These are phyloP conservation scores for Crambe crambe DNA, from an alignment of 37 sponge, comb jelly and placozoan species.

Conservation along the genomic window DNA sequence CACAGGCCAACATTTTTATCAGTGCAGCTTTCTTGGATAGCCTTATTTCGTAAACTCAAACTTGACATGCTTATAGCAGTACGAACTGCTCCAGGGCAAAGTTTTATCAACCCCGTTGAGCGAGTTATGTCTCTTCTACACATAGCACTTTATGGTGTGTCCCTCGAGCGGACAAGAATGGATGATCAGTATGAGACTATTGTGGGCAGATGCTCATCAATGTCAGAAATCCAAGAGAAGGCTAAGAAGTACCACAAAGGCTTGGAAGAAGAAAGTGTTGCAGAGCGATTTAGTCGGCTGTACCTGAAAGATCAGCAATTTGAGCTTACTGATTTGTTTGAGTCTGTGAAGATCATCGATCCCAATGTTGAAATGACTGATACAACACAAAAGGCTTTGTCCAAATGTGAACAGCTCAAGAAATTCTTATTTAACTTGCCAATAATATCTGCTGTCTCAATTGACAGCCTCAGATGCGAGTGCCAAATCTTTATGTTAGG, in stretches of 20 bases:
- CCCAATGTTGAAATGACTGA: neutral
- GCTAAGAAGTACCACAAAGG: neutral
- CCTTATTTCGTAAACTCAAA: conserved; percentile 31
- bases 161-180: conserved; percentile 14
- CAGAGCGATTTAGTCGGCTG: conserved; percentile 4
- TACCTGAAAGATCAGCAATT: neutral
- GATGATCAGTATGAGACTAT: conserved; percentile 7
- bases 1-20: neutral
- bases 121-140: conserved; percentile 35
- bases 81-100: conserved; percentile 30
- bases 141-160: conserved; percentile 39
- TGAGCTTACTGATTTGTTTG: neutral
- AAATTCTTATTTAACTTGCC: no score
- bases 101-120: conserved; percentile 41
- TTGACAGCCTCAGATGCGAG: no score
- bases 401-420: neutral
- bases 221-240: conserved; percentile 4
- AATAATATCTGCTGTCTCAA: no score
- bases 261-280: neutral
- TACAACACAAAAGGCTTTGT: neutral
- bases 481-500: no score
- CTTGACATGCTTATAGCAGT: conserved; percentile 36
- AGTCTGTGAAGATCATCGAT: neutral
- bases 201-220: conserved; percentile 13
- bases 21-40: conserved; percentile 17